phyloP scores from a whole-genome alignment of 2,113 vertebrate species.

The Trematomus loennbergii region DNA sequence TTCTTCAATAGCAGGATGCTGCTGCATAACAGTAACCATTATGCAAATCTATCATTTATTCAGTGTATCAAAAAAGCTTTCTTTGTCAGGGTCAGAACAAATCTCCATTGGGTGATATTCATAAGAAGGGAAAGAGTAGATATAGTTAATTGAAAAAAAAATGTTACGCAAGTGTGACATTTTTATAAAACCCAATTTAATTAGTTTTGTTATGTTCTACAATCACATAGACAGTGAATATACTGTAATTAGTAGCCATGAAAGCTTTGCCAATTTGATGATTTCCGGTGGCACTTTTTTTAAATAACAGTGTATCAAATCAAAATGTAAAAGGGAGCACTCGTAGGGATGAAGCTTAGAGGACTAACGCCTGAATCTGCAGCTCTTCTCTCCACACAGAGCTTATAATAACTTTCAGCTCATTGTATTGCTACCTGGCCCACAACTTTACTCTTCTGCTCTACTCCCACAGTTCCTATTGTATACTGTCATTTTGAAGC shows the following conservation, averaged over 20 bases:
- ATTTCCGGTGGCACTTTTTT: not conserved
- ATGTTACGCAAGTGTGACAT: not conserved
- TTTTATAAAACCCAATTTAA: conserved; percentile 11
- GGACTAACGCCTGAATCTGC: too few species aligned
- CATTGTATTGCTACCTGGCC: too few species aligned
- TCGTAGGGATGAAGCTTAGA: too few species aligned
- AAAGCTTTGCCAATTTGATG: conserved; percentile 45
- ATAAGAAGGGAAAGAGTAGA: conserved; percentile 16
- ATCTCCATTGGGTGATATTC: conserved; percentile 35
- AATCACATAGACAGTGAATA: not conserved
- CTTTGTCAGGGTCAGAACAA: conserved; percentile 57
- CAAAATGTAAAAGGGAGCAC: too few species aligned
- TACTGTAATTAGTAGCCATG: conserved; percentile 12
- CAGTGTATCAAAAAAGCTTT: conserved; percentile 38
- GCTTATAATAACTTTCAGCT: too few species aligned
- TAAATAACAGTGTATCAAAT: too few species aligned
- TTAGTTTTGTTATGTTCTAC: conserved; percentile 8
- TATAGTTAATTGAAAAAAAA: not conserved
- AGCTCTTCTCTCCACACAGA: too few species aligned
- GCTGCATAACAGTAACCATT: conserved; percentile 52
- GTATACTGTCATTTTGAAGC: too few species aligned
- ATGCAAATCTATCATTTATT: conserved; percentile 66
- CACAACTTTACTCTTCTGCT: too few species aligned
- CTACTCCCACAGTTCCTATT: too few species aligned
- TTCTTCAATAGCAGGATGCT: conserved; percentile 57